A percentile compares a stretch with the other conserved stretches of the same genome.
These are phyloP conservation scores for Drosophila bipectinata DNA, from an alignment of 1,140 invertebrate genomes.

Conservation along the genomic window DNA sequence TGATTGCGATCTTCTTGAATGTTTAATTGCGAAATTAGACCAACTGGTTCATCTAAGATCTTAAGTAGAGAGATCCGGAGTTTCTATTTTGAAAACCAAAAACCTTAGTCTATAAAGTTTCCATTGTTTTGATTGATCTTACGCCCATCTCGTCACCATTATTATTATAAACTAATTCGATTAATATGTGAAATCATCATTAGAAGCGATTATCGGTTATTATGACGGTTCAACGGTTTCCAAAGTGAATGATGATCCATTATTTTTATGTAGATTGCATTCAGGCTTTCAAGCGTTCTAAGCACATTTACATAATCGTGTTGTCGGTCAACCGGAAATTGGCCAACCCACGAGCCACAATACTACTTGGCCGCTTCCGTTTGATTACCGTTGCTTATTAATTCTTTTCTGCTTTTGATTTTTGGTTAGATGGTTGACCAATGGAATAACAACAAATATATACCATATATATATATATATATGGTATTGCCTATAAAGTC, in stretches of 20 bases:
- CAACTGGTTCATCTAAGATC: conserved; percentile 27
- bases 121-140: not conserved
- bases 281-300: conserved; percentile 20
- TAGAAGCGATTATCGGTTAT: conserved; percentile 29
- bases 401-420: conserved; percentile 19
- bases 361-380: conserved; percentile 62
- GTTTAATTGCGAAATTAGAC: conserved; percentile 25
- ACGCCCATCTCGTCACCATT: not conserved
- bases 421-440: conserved; percentile 12
- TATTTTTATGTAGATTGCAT: conserved; percentile 44
- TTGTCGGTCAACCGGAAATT: conserved; percentile 68
- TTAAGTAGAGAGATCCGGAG: not conserved
- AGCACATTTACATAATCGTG: conserved; percentile 46
- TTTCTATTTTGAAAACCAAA: not conserved
- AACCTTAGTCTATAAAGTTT: too few species aligned
- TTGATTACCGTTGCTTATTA: conserved; percentile 62
- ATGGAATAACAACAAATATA: not conserved
- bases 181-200: conserved; percentile 22
- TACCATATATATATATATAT: not conserved
- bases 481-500: conserved; percentile 16
- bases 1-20: conserved; percentile 5
- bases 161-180: conserved; percentile 12
- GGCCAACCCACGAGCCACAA: conserved; percentile 44
- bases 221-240: conserved; percentile 25
- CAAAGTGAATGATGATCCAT: conserved; percentile 37